Evolutionary conservation across 2,888 invertebrate genomes (phyloP).

Genomic region (Agrypnus murinus): DNA sequence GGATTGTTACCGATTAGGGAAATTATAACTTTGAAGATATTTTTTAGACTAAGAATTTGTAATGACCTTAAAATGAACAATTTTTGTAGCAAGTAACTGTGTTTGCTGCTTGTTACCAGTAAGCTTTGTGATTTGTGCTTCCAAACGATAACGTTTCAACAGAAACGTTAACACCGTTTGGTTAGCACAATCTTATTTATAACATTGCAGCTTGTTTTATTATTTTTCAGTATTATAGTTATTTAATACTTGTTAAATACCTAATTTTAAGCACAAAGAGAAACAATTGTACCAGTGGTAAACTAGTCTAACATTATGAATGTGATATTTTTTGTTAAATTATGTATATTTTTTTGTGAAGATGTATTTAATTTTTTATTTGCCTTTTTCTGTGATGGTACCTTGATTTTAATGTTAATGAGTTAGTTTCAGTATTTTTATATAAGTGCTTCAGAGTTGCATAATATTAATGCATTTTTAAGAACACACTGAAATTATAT

Average conservation of each 20-base stretch:
- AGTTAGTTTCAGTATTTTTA: slow-evolving; percentile 19
- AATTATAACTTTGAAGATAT: slow-evolving; percentile 20
- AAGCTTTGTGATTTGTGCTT: slow-evolving; percentile 1
- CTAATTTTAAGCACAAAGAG: slow-evolving; percentile 41
- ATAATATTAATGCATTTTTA: slow-evolving; percentile 14
- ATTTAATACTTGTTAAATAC: slow-evolving; percentile 14
- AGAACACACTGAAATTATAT: slow-evolving; percentile 13
- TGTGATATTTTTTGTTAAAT: slow-evolving; percentile 47
- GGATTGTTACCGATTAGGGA: slow-evolving; percentile 28
- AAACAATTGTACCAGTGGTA: slow-evolving; percentile 35
- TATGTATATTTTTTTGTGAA: slow-evolving; percentile 29
- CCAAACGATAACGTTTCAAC: neutral
- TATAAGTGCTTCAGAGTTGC: slow-evolving; percentile 16
- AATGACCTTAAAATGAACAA: neutral
- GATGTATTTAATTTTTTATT: slow-evolving; percentile 25
- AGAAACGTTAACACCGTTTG: neutral
- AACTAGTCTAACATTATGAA: slow-evolving; percentile 44
- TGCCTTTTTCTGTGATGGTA: slow-evolving; percentile 42
- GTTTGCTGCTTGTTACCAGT: slow-evolving; percentile 2
- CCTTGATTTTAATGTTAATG: slow-evolving; percentile 4
- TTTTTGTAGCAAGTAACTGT: slow-evolving; percentile 3
- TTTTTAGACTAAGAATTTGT: slow-evolving; percentile 18
- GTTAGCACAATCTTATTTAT: slow-evolving; percentile 8
- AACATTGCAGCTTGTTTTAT: slow-evolving; percentile 17
- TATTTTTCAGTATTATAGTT: slow-evolving; percentile 21